Evolutionary conservation across 2,797 vertebrate genomes (phyloP).

Genomic region (Malurus splendens): DNA sequence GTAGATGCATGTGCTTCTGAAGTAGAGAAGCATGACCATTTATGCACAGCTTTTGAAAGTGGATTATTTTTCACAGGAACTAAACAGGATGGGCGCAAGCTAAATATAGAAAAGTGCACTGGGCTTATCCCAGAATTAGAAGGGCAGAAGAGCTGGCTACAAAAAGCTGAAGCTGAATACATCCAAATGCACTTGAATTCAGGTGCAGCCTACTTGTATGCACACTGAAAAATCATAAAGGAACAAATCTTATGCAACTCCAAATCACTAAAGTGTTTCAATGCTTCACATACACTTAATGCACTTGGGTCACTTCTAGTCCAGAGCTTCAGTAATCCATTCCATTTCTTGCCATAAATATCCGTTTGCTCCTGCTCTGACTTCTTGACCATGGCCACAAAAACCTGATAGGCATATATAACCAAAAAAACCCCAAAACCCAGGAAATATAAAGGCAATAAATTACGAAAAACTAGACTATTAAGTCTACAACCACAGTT

Average conservation of each 20-base stretch:
- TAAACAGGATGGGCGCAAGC: background rate
- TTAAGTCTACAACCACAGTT: background rate
- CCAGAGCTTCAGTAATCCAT: background rate
- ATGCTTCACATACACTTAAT: background rate
- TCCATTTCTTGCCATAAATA: background rate
- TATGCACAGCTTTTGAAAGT: background rate
- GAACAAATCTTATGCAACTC: background rate
- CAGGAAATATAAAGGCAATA: background rate
- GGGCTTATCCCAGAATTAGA: background rate
- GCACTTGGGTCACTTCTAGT: background rate
- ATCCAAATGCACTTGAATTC: background rate
- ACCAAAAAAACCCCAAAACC: background rate
- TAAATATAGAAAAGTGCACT: background rate
- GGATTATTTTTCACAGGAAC: background rate
- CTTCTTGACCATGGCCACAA: background rate
- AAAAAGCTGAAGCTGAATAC: background rate
- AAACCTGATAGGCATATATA: background rate
- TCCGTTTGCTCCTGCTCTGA: background rate
- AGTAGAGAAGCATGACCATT: background rate
- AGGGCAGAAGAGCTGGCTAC: background rate
- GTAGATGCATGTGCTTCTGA: background rate
- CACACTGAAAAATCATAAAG: background rate
- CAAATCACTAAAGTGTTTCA: background rate
- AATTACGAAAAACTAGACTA: background rate
- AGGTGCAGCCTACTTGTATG: background rate